Conservation (phyloP, 2,113 vertebrate species). For the Corythornis madagascariensis region DNA sequence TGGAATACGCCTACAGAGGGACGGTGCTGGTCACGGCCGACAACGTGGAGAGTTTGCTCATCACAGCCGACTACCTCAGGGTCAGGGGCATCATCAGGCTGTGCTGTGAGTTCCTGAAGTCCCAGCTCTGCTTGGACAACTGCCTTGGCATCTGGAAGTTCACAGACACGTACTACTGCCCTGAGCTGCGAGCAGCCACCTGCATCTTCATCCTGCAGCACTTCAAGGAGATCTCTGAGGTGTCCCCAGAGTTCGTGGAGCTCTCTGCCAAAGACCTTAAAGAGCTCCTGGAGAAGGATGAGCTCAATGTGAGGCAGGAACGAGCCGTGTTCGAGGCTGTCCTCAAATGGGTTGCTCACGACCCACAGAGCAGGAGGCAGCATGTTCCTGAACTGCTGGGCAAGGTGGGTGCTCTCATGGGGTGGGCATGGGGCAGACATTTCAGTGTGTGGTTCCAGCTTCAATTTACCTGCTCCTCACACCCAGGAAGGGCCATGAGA, state of each 20-base stretch:
- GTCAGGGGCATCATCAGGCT: neutral
- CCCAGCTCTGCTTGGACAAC: neutral
- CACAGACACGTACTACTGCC: neutral
- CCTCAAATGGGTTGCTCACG: conserved; percentile 78
- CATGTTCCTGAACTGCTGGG: conserved; percentile 75
- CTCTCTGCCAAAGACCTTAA: neutral
- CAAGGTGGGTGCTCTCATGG: conserved; percentile 65
- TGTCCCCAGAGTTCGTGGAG: neutral
- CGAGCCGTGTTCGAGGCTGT: conserved; percentile 43
- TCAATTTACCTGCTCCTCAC: too few relatives aligned
- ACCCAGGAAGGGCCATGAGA: too few relatives aligned
- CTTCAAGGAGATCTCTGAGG: neutral
- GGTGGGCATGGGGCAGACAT: neutral
- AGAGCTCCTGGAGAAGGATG: neutral
- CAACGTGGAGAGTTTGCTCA: neutral
- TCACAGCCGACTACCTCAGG: neutral
- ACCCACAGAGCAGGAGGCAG: conserved; percentile 70
- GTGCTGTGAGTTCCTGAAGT: neutral
- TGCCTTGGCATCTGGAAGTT: neutral
- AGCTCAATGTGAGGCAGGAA: neutral
- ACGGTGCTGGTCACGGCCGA: neutral
- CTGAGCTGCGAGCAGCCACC: neutral
- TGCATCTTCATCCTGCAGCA: neutral
- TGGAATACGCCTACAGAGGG: neutral
- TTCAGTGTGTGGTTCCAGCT: neutral